Conservation (phyloP, 2,797 vertebrate genomes). For the Tokudaia muenninki region DNA sequence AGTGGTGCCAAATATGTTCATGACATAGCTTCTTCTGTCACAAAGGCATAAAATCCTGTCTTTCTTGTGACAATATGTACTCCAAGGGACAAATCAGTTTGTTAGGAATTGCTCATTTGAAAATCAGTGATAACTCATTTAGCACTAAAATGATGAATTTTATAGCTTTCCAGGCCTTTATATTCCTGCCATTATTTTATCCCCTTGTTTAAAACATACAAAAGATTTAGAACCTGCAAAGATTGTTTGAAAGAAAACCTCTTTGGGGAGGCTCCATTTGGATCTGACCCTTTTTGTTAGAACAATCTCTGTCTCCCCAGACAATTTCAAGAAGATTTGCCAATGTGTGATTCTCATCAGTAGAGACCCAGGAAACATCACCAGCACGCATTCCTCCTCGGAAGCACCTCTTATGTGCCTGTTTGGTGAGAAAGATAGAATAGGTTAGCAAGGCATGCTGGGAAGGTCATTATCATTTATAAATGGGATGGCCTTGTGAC, state of each 20-base stretch:
- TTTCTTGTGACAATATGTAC: constrained; percentile 58
- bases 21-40: constrained; percentile 13
- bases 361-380: not conserved
- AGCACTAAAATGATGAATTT: constrained; percentile 41
- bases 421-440: not conserved
- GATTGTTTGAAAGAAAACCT: constrained; percentile 28
- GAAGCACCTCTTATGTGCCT: not conserved
- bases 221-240: constrained; percentile 15
- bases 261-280: constrained; percentile 4
- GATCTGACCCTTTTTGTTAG: not conserved
- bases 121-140: constrained; percentile 69
- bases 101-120: constrained; percentile 74
- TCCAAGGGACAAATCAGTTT: constrained; percentile 58
- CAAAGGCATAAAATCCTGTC: constrained; percentile 29
- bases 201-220: constrained; percentile 24
- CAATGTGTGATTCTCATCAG: not conserved
- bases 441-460: not conserved
- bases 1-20: constrained; percentile 35
- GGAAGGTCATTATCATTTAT: constrained; percentile 10
- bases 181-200: constrained; percentile 22
- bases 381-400: not conserved
- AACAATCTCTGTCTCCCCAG: constrained; percentile 9
- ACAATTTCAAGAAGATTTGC: not conserved
- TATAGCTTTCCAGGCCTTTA: constrained; percentile 32
- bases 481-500: constrained; percentile 37